Base-by-base conservation (phyloP, 2,888 invertebrate species). In the Parasteatoda lunata region DNA sequence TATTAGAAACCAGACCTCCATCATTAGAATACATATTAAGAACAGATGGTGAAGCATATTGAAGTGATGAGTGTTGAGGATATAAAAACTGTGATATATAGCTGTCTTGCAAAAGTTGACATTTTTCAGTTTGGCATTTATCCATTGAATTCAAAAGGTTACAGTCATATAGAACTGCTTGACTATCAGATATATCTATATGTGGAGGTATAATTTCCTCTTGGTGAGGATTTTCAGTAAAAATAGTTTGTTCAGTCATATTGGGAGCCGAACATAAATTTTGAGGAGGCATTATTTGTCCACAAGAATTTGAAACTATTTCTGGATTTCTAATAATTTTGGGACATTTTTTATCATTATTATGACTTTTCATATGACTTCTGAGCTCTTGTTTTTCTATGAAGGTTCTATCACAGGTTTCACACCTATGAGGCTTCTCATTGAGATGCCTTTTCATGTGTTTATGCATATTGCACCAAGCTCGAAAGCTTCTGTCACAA, bases 311-410 rank as follows among this genome's bases (percentile, higher is more conserved):
- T 11, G 75, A 13, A 77, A 77, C 59, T 64, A 76, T 52, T 45
- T 75, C 69, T 73, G 70, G 66, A 48, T 72, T 71, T 48, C 47
- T 52, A 49, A 65, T 45, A 11, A 72, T 8, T 47, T 72, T 80
- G 51, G 76, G 64, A 64, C 65, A 52, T 8, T 11, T 45, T 15
- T 30, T 76, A 47, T 5, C 45, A 93, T 89, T 90, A 90, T 0
- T 92, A 78, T 89, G 89, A 72, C 70, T 89, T 76, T 88, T 88
- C 69, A 87, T 84, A 68, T 90, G 90, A 73, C 89, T 89, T 52
- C 89, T 90, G 5, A 90, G 80, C 47, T 90, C 89, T 80, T 89
- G 88, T 77, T 89, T 89, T 13, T 88, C 89, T 54, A 84, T 72
- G 77, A 89, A 90, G 13, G 84, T 90, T 73, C 88, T 89, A 7